Evolutionary conservation across 2,888 invertebrate genomes (phyloP), one percentile per base, ranked within the genome.

Genomic region (Syrista parreyssii): DNA sequence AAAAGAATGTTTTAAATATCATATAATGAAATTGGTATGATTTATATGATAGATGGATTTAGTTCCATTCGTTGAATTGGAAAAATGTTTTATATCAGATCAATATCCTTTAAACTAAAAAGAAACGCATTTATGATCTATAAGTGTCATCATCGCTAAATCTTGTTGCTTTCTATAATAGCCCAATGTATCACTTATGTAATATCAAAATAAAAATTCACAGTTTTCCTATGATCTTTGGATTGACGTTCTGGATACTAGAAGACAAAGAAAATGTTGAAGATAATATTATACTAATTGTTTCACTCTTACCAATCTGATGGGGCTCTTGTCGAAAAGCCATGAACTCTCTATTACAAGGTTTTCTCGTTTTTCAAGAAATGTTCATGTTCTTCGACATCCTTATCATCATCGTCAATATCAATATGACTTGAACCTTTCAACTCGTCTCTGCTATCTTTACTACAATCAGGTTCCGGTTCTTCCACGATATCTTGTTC

Each of bases 401-500:
- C 55, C 23, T 78, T 74, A 34, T 79, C 76, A 12, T 76, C 74
- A 23, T 75, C 78, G 4, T 32, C 73, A 23, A 72, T 68, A 68
- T 75, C 34, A n/a, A 79, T 80, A 12, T 82, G 81, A 11, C 87
- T 87, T 74, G 15, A 32, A 1, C 82, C 83, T 75, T 83, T 81
- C 71, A 82, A 85, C 15, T 84, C 86, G 40, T 78, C 78, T 34
- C 85, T 88, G n/a, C 78, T 79, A 68, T 84, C 85, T 35, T 85
- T 83, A 75, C 86, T 87, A 35, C 85, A 86, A 40, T 85, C 84
- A 4, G 84, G 84, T 73, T 90, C 90, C 36, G 86, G 83, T 74
- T 91, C 91, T 73, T 91, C 91, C 4, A 88, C 86, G 40, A 90
- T 90, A 34, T 91, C 90, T 74, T 90, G 91, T 83, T 90, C 91